Conservation (phyloP, 1,140 invertebrate species). For the Aphelinus certus region DNA sequence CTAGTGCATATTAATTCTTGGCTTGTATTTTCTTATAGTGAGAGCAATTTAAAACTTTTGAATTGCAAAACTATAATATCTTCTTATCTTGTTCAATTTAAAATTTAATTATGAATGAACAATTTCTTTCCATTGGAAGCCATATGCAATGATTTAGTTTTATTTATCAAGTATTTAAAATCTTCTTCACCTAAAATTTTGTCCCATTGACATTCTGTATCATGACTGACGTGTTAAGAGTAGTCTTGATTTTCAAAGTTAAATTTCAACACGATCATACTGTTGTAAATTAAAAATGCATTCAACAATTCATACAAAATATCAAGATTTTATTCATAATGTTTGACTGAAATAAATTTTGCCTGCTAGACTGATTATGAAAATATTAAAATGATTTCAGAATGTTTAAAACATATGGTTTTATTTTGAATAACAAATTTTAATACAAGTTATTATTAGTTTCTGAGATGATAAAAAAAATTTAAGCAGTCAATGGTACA, state of each 20-base stretch:
- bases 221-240: constrained; percentile 19
- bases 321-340: too few species aligned
- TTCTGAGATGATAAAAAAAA: constrained; percentile 12
- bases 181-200: constrained; percentile 10
- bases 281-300: constrained; percentile 5
- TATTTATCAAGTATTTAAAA: constrained; percentile 14
- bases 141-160: constrained; percentile 38
- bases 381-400: too few species aligned
- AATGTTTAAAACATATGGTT: too few species aligned
- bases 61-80: constrained; percentile 35
- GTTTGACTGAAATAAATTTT: too few species aligned
- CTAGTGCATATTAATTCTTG: constrained; percentile 36
- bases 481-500: constrained; percentile 11
- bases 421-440: neutral
- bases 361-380: too few species aligned
- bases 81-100: constrained; percentile 37
- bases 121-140: constrained; percentile 39
- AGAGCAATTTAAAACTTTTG: constrained; percentile 35
- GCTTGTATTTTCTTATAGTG: constrained; percentile 9
- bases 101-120: constrained; percentile 48
- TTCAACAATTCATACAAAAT: neutral
- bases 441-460: constrained; percentile 6
- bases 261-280: constrained; percentile 14
- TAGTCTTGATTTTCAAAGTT: constrained; percentile 34
- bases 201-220: constrained; percentile 14